Conservation (phyloP, 2,797 vertebrate genomes). For the Xerus rutilus region DNA sequence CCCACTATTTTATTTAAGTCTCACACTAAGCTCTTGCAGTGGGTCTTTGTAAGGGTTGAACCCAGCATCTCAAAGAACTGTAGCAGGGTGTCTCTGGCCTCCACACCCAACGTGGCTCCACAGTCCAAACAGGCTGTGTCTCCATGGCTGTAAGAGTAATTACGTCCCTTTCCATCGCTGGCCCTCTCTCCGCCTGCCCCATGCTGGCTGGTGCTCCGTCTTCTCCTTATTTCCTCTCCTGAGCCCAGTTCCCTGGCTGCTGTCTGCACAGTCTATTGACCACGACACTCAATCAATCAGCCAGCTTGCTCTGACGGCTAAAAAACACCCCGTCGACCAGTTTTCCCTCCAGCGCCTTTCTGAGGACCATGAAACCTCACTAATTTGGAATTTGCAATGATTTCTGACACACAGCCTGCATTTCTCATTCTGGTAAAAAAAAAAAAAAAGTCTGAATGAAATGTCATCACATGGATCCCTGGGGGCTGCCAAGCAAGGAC, state of each 20-base stretch:
- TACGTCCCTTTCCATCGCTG: background rate
- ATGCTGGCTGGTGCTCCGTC: background rate
- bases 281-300: slow-evolving; percentile 77
- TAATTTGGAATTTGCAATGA: slow-evolving; percentile 81
- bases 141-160: background rate
- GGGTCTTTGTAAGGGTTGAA: background rate
- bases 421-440: slow-evolving; percentile 67
- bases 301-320: slow-evolving; percentile 70
- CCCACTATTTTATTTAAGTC: background rate
- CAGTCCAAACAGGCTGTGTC: background rate
- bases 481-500: slow-evolving; percentile 15
- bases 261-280: slow-evolving; percentile 67
- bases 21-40: background rate
- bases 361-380: slow-evolving; percentile 67
- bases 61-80: background rate
- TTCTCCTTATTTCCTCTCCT: background rate
- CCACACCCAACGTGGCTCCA: background rate
- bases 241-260: background rate
- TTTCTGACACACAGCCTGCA: slow-evolving; percentile 75
- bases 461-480: background rate
- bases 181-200: rapidly evolving
- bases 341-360: slow-evolving; percentile 76
- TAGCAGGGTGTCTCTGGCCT: background rate
- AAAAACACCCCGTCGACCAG: slow-evolving; percentile 76
- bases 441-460: slow-evolving; percentile 48